These are phyloP conservation scores for Pseudococcus longispinus DNA, from an alignment of 2,888 invertebrate genomes.

Conservation along the genomic window DNA sequence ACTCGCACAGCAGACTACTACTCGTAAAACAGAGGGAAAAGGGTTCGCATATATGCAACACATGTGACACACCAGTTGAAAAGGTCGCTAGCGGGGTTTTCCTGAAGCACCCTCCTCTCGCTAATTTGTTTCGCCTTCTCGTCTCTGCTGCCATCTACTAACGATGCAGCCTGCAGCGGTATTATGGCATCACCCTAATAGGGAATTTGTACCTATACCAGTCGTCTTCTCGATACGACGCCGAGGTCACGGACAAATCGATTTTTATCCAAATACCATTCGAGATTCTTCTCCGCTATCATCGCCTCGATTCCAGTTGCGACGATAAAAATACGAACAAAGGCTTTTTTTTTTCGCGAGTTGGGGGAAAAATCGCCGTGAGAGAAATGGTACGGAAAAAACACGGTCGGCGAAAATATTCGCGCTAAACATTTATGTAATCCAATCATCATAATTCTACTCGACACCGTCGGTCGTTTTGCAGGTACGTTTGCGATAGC, in stretches of 20 bases:
- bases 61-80: background rate
- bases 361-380: background rate
- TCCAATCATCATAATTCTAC: background rate
- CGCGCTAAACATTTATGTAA: background rate
- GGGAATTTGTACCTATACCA: background rate
- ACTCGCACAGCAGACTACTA: background rate
- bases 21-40: too few species aligned
- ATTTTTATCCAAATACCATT: background rate
- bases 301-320: background rate
- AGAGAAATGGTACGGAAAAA: background rate
- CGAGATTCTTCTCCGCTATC: background rate
- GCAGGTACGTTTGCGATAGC: background rate
- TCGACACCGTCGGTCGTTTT: slow-evolving; percentile 1
- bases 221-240: background rate
- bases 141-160: too few species aligned
- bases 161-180: background rate
- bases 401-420: background rate
- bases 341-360: background rate
- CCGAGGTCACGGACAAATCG: background rate
- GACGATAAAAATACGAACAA: background rate
- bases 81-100: background rate
- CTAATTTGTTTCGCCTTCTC: too few species aligned
- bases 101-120: background rate
- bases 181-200: too few species aligned
- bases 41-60: background rate